Base-by-base conservation (phyloP, 2,113 vertebrate genomes). In the Tetrao urogallus region DNA sequence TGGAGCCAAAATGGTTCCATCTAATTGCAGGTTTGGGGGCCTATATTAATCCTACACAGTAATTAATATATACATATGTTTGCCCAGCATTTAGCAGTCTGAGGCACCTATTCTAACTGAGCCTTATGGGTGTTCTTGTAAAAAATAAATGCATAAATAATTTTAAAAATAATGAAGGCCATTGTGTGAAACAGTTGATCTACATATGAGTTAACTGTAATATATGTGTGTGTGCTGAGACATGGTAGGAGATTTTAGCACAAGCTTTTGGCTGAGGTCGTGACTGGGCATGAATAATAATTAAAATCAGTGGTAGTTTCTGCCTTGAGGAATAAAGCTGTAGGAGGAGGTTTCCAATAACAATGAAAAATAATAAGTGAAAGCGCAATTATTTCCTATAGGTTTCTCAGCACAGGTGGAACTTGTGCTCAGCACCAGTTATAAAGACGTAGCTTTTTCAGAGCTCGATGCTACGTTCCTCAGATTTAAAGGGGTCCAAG, bases 71-170 rank as follows among this genome's bases (percentile, higher is more conserved):
- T 64, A 71, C 6, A 0, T 45, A 11, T 58, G 77, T 92, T 92
- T 88, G 38, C 50, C 67, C 60, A 82, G 71, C 56, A 80, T 89
- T 95, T 79, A 87, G 71, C 45, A 85, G 36, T 92, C 72, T 89
- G 86, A 89, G 92, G 43, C 71, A 74, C 56, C 43, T 88, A 54
- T 76, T 94, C 57, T 81, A 81, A 64, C 14, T 64, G 42, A 90
- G 32, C 22, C 47, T 88, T 90, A 69, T 75, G 52, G n/a, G 34
- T 92, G 73, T 90, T 93, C 92, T 93, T 94, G 60, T 92, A 90
- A 92, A 94, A 92, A 88, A 82, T 63, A 81, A 91, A 88, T 71
- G 60, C 30, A 76, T 88, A 91, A 81, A 91, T 77, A 69, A 65
- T 65, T 32, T 0, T n/a, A 78, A 81, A 92, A 93, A 74, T 36